phyloP scores from a whole-genome alignment of 2,113 vertebrate genomes.

The Lepidothrix coronata region DNA sequence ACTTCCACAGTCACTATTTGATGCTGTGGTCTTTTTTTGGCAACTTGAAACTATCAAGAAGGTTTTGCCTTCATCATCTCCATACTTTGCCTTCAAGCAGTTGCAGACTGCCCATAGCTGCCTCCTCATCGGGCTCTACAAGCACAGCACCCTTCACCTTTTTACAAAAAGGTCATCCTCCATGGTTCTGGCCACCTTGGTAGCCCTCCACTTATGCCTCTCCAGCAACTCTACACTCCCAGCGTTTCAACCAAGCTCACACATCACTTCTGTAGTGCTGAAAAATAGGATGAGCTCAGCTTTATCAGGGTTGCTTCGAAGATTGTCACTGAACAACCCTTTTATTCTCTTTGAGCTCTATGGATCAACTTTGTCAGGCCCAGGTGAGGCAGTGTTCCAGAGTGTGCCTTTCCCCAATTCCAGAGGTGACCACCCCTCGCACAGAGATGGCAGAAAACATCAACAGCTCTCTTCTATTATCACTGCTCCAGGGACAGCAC shows the following conservation, averaged over 20 bases:
- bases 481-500: not conserved
- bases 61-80: not conserved
- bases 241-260: not conserved
- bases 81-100: not conserved
- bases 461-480: not conserved
- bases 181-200: not conserved
- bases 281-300: not conserved
- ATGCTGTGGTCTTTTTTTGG: not conserved
- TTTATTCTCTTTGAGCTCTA: not conserved
- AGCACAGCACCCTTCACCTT: not conserved
- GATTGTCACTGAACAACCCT: not conserved
- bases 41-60: not conserved
- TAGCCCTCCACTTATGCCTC: not conserved
- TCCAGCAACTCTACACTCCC: not conserved
- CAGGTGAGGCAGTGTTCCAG: not conserved
- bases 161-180: not conserved
- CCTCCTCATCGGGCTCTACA: not conserved
- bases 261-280: not conserved
- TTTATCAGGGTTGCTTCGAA: not conserved
- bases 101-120: not conserved
- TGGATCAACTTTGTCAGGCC: not conserved
- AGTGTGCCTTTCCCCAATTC: accelerated
- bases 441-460: not conserved
- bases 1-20: not conserved
- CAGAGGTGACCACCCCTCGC: not conserved